These are phyloP conservation scores for Poeciliopsis turneri DNA, from an alignment of 2,797 vertebrate genomes.

Conservation along the genomic window DNA sequence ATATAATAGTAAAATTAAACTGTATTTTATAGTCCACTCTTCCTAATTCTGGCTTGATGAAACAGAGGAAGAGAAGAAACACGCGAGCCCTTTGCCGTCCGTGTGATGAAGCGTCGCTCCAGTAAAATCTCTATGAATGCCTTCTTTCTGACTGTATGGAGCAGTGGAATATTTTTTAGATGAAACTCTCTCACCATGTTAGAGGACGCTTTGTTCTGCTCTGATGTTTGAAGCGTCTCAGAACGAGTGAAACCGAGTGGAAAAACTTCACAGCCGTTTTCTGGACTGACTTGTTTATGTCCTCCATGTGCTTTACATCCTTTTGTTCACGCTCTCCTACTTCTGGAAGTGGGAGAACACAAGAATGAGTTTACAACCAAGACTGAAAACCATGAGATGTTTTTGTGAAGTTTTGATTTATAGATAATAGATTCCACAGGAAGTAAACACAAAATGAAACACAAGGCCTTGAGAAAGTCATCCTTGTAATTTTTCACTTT, in stretches of 20 bases:
- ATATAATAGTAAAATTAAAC: no score
- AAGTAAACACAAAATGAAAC: neutral
- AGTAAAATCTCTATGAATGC: constrained; percentile 47
- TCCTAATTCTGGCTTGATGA: neutral
- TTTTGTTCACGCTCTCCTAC: neutral
- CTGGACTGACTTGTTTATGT: neutral
- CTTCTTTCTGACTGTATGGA: constrained; percentile 33
- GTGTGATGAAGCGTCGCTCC: constrained; percentile 13
- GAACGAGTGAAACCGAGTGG: neutral
- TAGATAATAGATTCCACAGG: neutral
- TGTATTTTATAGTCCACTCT: no score
- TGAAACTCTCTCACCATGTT: constrained; percentile 40
- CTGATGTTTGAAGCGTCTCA: neutral
- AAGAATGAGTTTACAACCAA: neutral
- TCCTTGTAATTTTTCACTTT: neutral
- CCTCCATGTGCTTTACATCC: neutral
- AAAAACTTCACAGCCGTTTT: neutral
- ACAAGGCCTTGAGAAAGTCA: neutral
- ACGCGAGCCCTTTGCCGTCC: neutral
- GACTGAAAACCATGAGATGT: no score
- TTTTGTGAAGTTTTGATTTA: neutral
- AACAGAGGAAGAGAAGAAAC: neutral
- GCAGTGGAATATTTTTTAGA: constrained; percentile 39
- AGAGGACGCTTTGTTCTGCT: constrained; percentile 54
- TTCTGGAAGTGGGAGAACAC: neutral